phyloP scores from a whole-genome alignment of 2,888 invertebrate species.

The Euplagia quadripunctaria region DNA sequence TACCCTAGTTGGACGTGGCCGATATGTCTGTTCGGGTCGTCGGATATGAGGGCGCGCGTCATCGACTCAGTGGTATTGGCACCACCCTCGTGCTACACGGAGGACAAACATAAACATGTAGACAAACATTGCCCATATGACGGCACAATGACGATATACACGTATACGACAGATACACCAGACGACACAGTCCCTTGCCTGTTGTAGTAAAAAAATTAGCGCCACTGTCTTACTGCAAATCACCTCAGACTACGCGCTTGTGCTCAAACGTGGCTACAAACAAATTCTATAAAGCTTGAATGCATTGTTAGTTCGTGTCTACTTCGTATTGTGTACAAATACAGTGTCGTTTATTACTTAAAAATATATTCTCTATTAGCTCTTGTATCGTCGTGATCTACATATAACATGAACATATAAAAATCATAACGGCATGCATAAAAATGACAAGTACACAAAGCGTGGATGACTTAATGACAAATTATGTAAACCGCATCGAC shows the following conservation, averaged over 20 bases:
- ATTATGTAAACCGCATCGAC: conserved; percentile 54
- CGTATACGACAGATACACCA: conserved; percentile 53
- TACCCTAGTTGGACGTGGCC: conserved; percentile 98
- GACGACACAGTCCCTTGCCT: conserved; percentile 67
- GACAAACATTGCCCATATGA: conserved; percentile 77
- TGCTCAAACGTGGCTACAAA: conserved; percentile 67
- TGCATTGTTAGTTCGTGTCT: conserved; percentile 79
- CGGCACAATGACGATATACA: conserved; percentile 68
- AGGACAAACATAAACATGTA: conserved; percentile 89
- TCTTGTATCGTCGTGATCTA: conserved; percentile 62
- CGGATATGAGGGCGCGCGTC: conserved; percentile 97
- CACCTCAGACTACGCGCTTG: conserved; percentile 59
- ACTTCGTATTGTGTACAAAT: conserved; percentile 73
- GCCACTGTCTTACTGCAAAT: conserved; percentile 73
- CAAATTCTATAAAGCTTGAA: conserved; percentile 65
- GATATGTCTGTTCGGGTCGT: conserved; percentile 96
- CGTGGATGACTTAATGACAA: conserved; percentile 59
- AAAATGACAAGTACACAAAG: conserved; percentile 69
- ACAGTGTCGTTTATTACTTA: conserved; percentile 69
- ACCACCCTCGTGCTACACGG: conserved; percentile 95
- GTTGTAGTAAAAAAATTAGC: conserved; percentile 87
- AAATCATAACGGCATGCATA: conserved; percentile 83
- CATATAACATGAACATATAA: conserved; percentile 70
- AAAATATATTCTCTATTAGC: conserved; percentile 60
- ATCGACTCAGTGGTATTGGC: conserved; percentile 97